Conservation (phyloP, 2,797 vertebrate genomes). For the Gila robusta region DNA sequence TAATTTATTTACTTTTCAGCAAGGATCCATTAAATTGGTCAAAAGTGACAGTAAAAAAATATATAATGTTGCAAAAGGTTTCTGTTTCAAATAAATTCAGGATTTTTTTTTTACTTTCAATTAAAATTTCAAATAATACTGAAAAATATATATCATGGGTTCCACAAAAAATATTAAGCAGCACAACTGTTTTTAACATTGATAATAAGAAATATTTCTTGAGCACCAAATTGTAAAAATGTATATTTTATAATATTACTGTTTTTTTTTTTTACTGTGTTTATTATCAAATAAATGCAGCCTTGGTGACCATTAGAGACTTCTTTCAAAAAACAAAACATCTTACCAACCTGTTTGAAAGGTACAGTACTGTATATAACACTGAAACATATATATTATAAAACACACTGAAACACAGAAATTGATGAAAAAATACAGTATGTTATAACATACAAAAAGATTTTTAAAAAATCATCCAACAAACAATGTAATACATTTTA, state of each 20-base stretch:
- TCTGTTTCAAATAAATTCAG: not conserved
- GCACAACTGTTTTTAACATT: not conserved
- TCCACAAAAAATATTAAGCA: not conserved
- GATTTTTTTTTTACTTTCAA: not conserved
- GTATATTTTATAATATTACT: not conserved
- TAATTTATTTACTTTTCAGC: not conserved
- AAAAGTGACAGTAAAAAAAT: no score
- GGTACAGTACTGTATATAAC: no score
- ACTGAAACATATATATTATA: not conserved
- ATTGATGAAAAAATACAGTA: not conserved
- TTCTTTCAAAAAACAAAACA: not conserved
- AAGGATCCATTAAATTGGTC: not conserved
- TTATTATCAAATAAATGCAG: not conserved
- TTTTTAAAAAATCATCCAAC: not conserved
- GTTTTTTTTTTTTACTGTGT: not conserved
- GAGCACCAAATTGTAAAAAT: not conserved
- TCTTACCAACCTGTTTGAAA: not conserved
- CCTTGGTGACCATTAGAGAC: not conserved
- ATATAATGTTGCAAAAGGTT: no score
- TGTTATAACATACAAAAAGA: not conserved
- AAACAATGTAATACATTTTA: not conserved
- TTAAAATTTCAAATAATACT: not conserved
- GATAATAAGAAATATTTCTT: not conserved
- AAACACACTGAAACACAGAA: not conserved
- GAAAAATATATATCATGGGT: not conserved